Evolutionary conservation across 2,113 vertebrate species (phyloP).

Genomic region (Nothoprocta pentlandii): DNA sequence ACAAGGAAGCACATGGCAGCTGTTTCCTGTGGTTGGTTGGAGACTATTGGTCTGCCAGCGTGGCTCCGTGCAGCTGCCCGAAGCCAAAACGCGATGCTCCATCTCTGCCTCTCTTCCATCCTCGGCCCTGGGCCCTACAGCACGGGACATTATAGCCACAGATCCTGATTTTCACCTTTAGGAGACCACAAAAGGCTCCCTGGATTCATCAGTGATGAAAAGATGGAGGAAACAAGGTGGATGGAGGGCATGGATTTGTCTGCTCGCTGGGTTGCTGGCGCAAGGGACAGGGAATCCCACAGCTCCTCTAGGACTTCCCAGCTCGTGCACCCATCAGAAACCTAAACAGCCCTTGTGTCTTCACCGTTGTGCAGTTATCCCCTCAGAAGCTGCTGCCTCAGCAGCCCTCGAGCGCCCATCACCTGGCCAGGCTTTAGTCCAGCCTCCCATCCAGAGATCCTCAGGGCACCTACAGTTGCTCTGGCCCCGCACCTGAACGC

Average conservation of each 20-base stretch:
- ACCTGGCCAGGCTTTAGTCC: not conserved
- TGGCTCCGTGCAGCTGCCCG: not conserved
- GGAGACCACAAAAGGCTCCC: not conserved
- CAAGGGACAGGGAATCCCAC: not conserved
- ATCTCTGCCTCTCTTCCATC: not conserved
- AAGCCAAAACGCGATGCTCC: not conserved
- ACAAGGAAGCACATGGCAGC: rapidly evolving
- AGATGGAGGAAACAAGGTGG: rapidly evolving
- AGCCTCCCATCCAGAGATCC: constrained; percentile 24
- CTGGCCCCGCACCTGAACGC: not conserved
- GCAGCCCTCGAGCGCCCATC: not conserved
- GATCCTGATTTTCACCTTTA: not conserved
- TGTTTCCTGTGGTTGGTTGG: not conserved
- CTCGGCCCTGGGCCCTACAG: not conserved
- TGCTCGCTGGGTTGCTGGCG: not conserved
- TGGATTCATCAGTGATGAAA: not conserved
- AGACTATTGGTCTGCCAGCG: not conserved
- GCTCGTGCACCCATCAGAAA: not conserved
- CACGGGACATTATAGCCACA: rapidly evolving
- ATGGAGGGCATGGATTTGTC: not conserved
- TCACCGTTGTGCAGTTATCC: not conserved
- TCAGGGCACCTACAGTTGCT: not conserved
- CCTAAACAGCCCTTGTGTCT: not conserved
- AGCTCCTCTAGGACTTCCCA: not conserved
- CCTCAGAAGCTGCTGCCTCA: not conserved